Percentiles rank a stretch among this genome's conserved stretches.
Conservation (phyloP, 2,113 vertebrate species). For the Pontoporia blainvillei region DNA sequence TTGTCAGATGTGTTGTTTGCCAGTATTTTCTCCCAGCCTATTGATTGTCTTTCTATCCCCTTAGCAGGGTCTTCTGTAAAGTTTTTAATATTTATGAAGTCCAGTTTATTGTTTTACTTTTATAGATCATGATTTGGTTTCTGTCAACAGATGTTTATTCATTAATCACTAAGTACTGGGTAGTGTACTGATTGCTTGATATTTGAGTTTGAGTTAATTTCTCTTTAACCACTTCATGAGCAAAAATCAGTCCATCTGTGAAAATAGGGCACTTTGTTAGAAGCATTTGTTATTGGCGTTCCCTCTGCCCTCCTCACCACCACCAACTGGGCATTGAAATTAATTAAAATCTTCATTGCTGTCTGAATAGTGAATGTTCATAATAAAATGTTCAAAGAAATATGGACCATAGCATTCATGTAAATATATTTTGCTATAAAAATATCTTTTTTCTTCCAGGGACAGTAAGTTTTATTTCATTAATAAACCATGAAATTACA, state of each 20-base stretch:
- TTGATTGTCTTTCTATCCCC: background rate
- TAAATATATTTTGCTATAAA: background rate
- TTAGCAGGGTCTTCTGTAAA: background rate
- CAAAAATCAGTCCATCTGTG: background rate
- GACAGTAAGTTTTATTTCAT: background rate
- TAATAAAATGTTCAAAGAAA: background rate
- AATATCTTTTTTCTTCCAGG: background rate
- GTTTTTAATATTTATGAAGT: background rate
- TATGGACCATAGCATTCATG: background rate
- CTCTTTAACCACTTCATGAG: background rate
- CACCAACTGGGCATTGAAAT: background rate
- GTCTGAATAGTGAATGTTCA: background rate
- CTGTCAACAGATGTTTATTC: background rate
- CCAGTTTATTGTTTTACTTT: background rate
- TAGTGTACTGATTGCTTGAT: background rate
- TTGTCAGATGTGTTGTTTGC: background rate
- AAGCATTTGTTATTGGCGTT: background rate
- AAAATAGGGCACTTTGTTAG: background rate
- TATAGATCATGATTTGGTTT: background rate
- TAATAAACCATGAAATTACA: background rate
- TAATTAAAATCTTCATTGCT: constrained; percentile 14
- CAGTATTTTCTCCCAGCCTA: background rate
- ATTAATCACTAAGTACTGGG: background rate
- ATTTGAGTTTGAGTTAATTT: background rate
- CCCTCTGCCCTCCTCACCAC: accelerated